These are phyloP conservation scores for Drosophila kikkawai DNA, from an alignment of 1,140 invertebrate genomes.

Conservation along the genomic window DNA sequence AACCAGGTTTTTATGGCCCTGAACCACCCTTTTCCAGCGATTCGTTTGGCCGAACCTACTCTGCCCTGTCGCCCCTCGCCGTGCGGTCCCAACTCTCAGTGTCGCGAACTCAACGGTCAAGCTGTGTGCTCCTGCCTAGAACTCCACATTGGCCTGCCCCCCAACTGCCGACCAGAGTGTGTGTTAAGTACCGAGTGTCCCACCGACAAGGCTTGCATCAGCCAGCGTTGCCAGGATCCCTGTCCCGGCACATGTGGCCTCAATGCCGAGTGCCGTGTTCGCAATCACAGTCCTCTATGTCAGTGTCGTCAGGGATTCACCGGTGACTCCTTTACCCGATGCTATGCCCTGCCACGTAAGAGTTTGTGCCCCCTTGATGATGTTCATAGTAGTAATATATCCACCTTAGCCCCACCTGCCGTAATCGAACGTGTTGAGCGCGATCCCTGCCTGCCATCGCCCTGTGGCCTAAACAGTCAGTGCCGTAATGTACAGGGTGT, in stretches of 20 bases:
- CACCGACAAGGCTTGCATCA: slow-evolving; percentile 88
- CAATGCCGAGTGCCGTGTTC: slow-evolving; percentile 89
- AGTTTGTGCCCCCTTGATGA: neutral
- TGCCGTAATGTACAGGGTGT: slow-evolving; percentile 90
- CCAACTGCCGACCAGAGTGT: slow-evolving; percentile 89
- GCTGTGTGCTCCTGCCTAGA: slow-evolving; percentile 89
- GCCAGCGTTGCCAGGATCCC: slow-evolving; percentile 89
- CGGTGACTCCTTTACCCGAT: slow-evolving; percentile 89
- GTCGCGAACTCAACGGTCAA: slow-evolving; percentile 87
- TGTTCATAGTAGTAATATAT: neutral
- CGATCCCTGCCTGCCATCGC: slow-evolving; percentile 90
- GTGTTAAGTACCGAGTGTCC: slow-evolving; percentile 89
- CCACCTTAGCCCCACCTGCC: slow-evolving; percentile 61
- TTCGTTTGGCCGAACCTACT: slow-evolving; percentile 71
- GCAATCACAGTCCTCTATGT: slow-evolving; percentile 90
- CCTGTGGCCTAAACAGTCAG: slow-evolving; percentile 91
- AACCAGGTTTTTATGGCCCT: slow-evolving; percentile 13
- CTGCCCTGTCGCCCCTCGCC: slow-evolving; percentile 89
- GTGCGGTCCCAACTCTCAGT: slow-evolving; percentile 89
- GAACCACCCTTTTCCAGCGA: slow-evolving; percentile 42
- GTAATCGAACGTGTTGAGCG: slow-evolving; percentile 85
- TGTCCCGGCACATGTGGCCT: slow-evolving; percentile 89
- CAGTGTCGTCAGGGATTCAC: slow-evolving; percentile 88
- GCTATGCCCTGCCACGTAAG: slow-evolving; percentile 87
- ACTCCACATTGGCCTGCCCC: slow-evolving; percentile 88